Evolutionary conservation across 92 coral and sea anemone genomes (phyloP).

Genomic region (Palythoa grandiflora): DNA sequence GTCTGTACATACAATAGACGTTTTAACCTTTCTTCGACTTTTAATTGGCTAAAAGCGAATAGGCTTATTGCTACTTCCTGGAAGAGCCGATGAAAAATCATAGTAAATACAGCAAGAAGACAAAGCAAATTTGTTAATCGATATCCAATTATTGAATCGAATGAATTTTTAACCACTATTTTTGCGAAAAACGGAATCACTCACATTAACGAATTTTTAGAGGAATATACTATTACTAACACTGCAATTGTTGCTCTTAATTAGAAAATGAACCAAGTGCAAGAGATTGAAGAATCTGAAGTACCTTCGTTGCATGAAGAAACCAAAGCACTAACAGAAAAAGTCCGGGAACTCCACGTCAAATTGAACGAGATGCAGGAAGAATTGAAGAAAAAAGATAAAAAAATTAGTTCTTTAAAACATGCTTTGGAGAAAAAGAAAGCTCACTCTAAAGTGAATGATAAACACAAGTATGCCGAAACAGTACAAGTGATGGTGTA

Average conservation of each 20-base stretch:
- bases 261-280: conserved; percentile 40
- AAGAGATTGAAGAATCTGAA: conserved; percentile 50
- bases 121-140: no score
- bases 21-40: no score
- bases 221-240: not conserved
- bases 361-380: conserved; percentile 80
- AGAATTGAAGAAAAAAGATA: conserved; percentile 77
- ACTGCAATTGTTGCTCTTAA: not conserved
- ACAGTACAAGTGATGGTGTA: conserved; percentile 67
- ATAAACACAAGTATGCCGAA: conserved; percentile 61
- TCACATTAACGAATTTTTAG: no score
- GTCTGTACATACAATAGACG: no score
- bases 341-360: conserved; percentile 71
- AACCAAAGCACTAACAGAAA: conserved; percentile 64
- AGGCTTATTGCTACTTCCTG: no score
- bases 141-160: no score
- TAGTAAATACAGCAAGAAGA: no score
- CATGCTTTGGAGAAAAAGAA: conserved; percentile 77
- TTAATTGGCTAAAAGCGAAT: no score
- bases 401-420: conserved; percentile 72
- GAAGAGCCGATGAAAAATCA: no score
- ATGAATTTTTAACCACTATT: no score
- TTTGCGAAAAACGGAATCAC: no score
- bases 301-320: conserved; percentile 37
- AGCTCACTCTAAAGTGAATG: conserved; percentile 43